Base-by-base conservation (phyloP, 2,888 invertebrate genomes). In the Lasioglossum zephyrum region DNA sequence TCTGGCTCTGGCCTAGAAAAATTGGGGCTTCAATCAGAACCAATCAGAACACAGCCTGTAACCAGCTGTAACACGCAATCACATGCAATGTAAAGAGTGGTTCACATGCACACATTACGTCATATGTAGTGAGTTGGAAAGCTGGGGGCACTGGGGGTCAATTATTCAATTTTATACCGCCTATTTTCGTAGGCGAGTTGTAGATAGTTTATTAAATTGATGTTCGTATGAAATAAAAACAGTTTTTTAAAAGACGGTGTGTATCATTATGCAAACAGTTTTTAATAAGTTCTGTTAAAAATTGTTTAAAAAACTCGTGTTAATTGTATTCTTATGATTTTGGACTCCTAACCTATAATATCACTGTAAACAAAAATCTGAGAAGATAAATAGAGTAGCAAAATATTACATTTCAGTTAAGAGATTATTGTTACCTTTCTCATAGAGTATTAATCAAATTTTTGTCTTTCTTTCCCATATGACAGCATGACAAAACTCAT, bases 401-500 rank as follows among this genome's bases (percentile, higher is more conserved):
- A 26, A 26, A 76, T 39, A 39, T 22, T 31, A 26, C 26, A 22
- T 49, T 60, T 74, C 8, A 18, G 16, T 53, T 41, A 3, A 47
- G 4, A 77, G 2, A 60, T 26, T 57, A 47, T 13, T 44, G 18
- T 57, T 79, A 18, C 18, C 9, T n/a, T 44, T 57, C 11, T 47
- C 31, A 18, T 18, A 44, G 6, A 41, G 8, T 63, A 5, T 69
- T 82, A 73, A 41, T 26, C 18, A 70, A 70, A 69, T 73, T 22
- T 18, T 36, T 26, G 26, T 69, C 72, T 39, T 16, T 70, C 44
- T 8, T 70, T 47, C 79, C 36, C 60, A n/a, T 63, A 13, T 78
- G 73, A 41, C 11, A 82, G 73, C 44, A 77, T 82, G 82, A 82
- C 79, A 63, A 77, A 72, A 41, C 11, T 81, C 39, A 72, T 39